These are phyloP conservation scores for Perizoma affinitatum DNA, from an alignment of 2,888 invertebrate genomes.

Conservation along the genomic window DNA sequence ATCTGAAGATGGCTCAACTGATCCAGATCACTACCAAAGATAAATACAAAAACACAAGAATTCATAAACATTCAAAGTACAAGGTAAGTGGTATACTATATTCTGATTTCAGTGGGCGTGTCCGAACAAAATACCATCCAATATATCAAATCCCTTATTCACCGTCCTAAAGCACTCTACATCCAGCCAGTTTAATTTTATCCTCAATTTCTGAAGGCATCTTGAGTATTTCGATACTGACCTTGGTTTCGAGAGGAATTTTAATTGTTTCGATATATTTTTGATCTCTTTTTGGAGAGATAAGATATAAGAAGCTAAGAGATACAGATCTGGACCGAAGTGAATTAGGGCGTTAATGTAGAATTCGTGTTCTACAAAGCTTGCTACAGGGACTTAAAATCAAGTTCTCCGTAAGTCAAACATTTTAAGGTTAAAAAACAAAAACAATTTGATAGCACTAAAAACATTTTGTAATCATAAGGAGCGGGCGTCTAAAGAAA, in stretches of 20 bases:
- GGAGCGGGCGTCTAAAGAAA: too few species aligned
- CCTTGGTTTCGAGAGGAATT: slow-evolving; percentile 31
- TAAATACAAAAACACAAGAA: too few species aligned
- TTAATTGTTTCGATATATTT: slow-evolving; percentile 35
- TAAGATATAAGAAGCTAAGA: slow-evolving; percentile 25
- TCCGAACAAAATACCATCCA: slow-evolving; percentile 34
- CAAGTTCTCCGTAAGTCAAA: slow-evolving; percentile 21
- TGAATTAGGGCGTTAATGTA: slow-evolving; percentile 31
- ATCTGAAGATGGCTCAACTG: too few species aligned
- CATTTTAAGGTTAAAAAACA: not conserved
- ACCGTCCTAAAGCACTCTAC: slow-evolving; percentile 22
- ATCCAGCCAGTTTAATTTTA: slow-evolving; percentile 28
- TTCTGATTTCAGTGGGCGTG: slow-evolving; percentile 31
- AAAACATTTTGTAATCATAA: too few species aligned
- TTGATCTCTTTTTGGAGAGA: slow-evolving; percentile 26
- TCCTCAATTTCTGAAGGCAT: slow-evolving; percentile 25
- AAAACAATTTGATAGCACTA: too few species aligned
- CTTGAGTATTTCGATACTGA: slow-evolving; percentile 22
- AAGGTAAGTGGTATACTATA: not conserved
- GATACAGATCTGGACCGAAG: slow-evolving; percentile 18
- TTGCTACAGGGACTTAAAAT: slow-evolving; percentile 12
- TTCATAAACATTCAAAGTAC: too few species aligned
- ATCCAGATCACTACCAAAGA: too few species aligned
- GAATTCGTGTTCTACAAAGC: slow-evolving; percentile 27
- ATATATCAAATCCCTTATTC: slow-evolving; percentile 39